A percentile compares a stretch with the other conserved stretches of the same genome.
phyloP scores from a whole-genome alignment of 2,888 invertebrate genomes.

The Scaptomyza cyrtandrae region DNA sequence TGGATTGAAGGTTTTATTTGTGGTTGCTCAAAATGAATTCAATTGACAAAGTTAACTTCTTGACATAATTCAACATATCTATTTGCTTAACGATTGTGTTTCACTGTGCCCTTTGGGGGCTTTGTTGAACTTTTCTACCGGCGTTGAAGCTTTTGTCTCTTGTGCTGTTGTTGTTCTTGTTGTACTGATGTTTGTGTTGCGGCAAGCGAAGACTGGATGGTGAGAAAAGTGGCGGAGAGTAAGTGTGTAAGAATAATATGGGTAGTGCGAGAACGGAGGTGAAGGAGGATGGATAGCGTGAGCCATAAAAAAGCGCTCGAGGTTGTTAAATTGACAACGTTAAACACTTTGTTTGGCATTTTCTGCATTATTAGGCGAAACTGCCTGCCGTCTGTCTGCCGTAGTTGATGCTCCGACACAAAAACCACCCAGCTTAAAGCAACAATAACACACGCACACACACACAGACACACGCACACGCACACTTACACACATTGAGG shows the following conservation, averaged over 20 bases:
- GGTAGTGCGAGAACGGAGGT: too few relatives aligned
- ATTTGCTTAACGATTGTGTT: not conserved
- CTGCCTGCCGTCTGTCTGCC: constrained; percentile 46
- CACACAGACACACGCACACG: not conserved
- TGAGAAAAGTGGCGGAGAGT: not conserved
- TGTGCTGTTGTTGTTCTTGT: constrained; percentile 33
- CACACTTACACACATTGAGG: not conserved
- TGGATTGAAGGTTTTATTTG: too few relatives aligned
- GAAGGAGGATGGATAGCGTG: constrained; percentile 10
- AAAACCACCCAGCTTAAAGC: constrained; percentile 10
- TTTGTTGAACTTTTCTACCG: constrained; percentile 70
- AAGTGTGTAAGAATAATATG: too few relatives aligned
- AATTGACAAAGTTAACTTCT: too few relatives aligned
- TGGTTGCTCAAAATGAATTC: too few relatives aligned
- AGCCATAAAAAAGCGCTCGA: constrained; percentile 78
- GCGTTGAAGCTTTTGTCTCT: constrained; percentile 49
- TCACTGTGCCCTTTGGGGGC: constrained; percentile 64
- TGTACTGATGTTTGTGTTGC: constrained; percentile 36
- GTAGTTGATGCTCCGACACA: constrained; percentile 72
- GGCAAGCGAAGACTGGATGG: constrained; percentile 8
- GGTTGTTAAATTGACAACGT: constrained; percentile 81
- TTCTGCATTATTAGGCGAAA: constrained; percentile 80
- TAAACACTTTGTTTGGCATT: constrained; percentile 81
- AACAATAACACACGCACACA: not conserved
- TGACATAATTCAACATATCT: too few relatives aligned